Evolutionary conservation across 2,888 invertebrate genomes (phyloP).

Genomic region (Drosophila pseudotakahashii): DNA sequence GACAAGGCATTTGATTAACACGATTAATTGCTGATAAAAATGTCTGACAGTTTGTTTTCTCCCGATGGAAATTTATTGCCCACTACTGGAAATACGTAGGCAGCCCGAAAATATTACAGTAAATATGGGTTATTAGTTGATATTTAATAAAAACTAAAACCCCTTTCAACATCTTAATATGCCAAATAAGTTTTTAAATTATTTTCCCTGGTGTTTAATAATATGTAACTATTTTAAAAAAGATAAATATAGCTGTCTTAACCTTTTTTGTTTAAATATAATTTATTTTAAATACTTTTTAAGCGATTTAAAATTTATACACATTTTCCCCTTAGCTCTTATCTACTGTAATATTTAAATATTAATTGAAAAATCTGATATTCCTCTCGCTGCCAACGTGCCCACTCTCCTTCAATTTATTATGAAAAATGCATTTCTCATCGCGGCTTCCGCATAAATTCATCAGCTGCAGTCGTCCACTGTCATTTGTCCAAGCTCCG

Average conservation of each 20-base stretch:
- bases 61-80: conserved; percentile 49
- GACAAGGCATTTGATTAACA: conserved; percentile 83
- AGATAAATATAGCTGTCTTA: too few species aligned
- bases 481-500: conserved; percentile 74
- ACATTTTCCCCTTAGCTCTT: background rate
- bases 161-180: too few species aligned
- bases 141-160: too few species aligned
- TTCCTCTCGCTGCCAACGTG: conserved; percentile 14
- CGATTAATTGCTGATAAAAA: conserved; percentile 83
- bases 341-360: conserved; percentile 40
- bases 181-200: background rate
- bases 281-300: background rate
- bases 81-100: conserved; percentile 65
- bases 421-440: conserved; percentile 75
- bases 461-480: conserved; percentile 74
- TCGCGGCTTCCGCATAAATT: conserved; percentile 71
- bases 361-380: conserved; percentile 53
- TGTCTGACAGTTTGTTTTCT: conserved; percentile 67
- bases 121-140: background rate
- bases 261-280: background rate
- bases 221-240: too few species aligned
- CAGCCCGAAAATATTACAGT: conserved; percentile 31
- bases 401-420: conserved; percentile 64
- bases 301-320: background rate
- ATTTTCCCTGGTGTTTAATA: rapidly evolving